Percentiles rank a stretch among this genome's conserved stretches.
Conservation (phyloP, 1,140 invertebrate species). For the Ooceraea biroi region DNA sequence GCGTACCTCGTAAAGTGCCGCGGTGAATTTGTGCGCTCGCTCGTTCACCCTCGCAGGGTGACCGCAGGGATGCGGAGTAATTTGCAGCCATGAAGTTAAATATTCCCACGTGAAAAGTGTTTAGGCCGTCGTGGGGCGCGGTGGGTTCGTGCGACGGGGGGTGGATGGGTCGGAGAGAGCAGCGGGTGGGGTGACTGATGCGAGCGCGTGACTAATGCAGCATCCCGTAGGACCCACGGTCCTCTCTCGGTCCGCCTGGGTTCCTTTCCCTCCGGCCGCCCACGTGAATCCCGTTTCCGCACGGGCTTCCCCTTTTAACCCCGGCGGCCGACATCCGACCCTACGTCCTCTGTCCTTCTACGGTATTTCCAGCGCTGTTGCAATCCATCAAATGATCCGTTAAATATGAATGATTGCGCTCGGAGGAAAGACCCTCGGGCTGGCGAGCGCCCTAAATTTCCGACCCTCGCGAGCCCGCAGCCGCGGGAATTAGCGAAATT, state of each 20-base stretch:
- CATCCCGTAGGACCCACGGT: slow-evolving; percentile 67
- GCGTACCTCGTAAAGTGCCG: slow-evolving; percentile 55
- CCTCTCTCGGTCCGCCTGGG: slow-evolving; percentile 45
- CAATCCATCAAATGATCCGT: slow-evolving; percentile 77
- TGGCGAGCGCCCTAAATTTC: slow-evolving; percentile 38
- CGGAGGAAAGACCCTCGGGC: slow-evolving; percentile 27
- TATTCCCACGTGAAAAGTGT: slow-evolving; percentile 79
- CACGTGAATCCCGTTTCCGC: slow-evolving; percentile 26
- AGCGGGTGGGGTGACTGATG: slow-evolving; percentile 69
- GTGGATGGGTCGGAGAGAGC: neutral
- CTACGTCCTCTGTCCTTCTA: slow-evolving; percentile 10
- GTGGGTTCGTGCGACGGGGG: too few relatives aligned
- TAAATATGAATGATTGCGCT: slow-evolving; percentile 77
- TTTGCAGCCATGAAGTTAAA: slow-evolving; percentile 76
- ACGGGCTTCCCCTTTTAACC: slow-evolving; percentile 27
- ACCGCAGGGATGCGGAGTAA: slow-evolving; percentile 69
- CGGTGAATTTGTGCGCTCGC: slow-evolving; percentile 40
- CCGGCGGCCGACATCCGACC: neutral
- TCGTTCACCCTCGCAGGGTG: slow-evolving; percentile 27
- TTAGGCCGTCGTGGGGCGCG: slow-evolving; percentile 35
- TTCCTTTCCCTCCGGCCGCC: slow-evolving; percentile 32
- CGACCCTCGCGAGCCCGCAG: slow-evolving; percentile 20
- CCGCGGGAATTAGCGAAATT: slow-evolving; percentile 66
- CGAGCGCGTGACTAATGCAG: slow-evolving; percentile 79
- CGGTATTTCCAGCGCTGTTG: slow-evolving; percentile 13